Evolutionary conservation across 2,888 invertebrate species (phyloP), one percentile per base, ranked within the genome.

Genomic region (Cantharis flavilabris): DNA sequence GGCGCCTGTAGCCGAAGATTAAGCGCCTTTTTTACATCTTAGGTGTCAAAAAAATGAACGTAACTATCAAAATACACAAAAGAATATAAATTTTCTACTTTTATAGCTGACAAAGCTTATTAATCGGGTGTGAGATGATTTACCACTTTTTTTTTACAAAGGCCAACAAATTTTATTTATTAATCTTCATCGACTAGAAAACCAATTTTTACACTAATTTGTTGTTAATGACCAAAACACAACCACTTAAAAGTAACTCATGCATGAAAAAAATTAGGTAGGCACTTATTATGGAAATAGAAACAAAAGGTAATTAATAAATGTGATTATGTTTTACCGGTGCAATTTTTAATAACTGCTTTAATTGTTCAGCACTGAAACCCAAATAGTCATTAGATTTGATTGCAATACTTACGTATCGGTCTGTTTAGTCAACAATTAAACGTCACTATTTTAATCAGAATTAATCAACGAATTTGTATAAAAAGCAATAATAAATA

Each of bases 301-400:
- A 69, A 69, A 73, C 73, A 73, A 73, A 73, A 62, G 73, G 69
- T 28, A 23, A 69, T 73, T 49, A 49, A 49, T 49, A 69, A 73
- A 73, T 62, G 23, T 49, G 67, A 67, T 72, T 73, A 23, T 62
- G 62, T 69, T 73, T n/a, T 7, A 49, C 62, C 28, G 69, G 26
- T 33, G 65, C 16, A 49, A 30, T 70, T 67, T 33, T n/a, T 49
- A 72, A 72, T 72, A 67, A 20, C 16, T 49, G 67, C 72, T 62
- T 72, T 72, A 67, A 72, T 67, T 67, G 72, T 10, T 72, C 72
- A 72, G 23, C 72, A 67, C 14, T 69, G 69, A 62, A 73, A 69
- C 73, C 73, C 69, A 73, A 73, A 73, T 62, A 73, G 62, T 73
- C 69, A 73, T 73, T 73, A 73, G 69, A 18, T n/a, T 73, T 73